Base-by-base conservation (phyloP, 2,113 vertebrate species). In the Dissostichus mawsoni region DNA sequence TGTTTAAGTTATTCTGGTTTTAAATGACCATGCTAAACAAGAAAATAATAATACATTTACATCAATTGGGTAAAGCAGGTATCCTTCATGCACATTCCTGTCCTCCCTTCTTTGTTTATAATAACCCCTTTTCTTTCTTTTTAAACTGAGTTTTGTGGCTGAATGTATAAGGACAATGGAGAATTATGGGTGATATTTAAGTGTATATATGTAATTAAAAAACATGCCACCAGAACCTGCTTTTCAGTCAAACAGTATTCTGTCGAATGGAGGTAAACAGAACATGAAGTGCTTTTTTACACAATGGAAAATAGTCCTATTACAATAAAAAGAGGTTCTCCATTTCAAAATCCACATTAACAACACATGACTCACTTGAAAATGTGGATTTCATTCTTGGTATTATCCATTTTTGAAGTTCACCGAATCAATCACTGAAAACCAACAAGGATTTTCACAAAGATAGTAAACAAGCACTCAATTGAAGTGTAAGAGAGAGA, bases 151-250 rank as follows among this genome's bases (percentile, higher is more conserved):
- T 47, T 29, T 63, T 16, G 58, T 59, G 25, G 41, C n/a, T 80
- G 68, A 84, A 82, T 83, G 79, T 76, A 81, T 47, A 63, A 56
- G 25, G 56, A 51, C 20, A 53, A 50, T 59, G 55, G 36, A 66
- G 25, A 68, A 53, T 66, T 67, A 18, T 62, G 29, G 47, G 29
- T 66, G 1, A 50, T 79, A 59, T 78, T 45, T 11, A 59, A 59
- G 14, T 85, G 77, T 84, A 76, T 18, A 59, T 67, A 74, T 81
- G 29, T 85, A 65, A 84, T 61, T 68, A 70, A 16, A 41, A 61
- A 45, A 44, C 50, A 51, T 80, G 14, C 55, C n/a, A 47, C 58
- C 10, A 59, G 50, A 29, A 25, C 47, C 14, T 67, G 41, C 2
- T 33, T 73, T 58, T 36, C 8, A 53, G 9, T 45, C 4, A 0